Base-by-base conservation (phyloP, 2,797 vertebrate species). In the Ambastaia sidthimunki region DNA sequence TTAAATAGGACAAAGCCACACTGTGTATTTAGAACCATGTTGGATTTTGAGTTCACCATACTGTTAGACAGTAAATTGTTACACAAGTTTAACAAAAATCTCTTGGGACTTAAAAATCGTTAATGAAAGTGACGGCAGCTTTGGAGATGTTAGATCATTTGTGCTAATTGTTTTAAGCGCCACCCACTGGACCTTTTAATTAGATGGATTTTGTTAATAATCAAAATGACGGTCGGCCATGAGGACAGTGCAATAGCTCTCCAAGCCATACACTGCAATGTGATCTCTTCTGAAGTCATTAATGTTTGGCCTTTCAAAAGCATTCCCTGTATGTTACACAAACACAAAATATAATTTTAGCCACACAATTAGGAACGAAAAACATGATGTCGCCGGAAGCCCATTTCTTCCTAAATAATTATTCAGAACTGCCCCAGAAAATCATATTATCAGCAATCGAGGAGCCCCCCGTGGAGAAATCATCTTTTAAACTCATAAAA, bases 1-100 rank as follows among this genome's bases (percentile, higher is more conserved):
- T 83, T 86, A 85, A 88, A 86, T 67, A 63, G 65, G 82, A 86
- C 74, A 84, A 23, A 44, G 57, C 59, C 59, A 31, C 7, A 76
- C 75, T 80, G 60, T 80, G 76, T 59, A 73, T 85, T 83, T 75
- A 69, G 65, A 62, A 31, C 52, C 44, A 80, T 52, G 63, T 54
- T 37, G 13, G n/a, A 55, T 25, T 72, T 28, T 71, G 77, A 16
- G 55, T 37, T 31, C 3, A 68, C 66, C 71, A 68, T 74, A 80
- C 67, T 48, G 70, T 18, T 25, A 60, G 57, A 68, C 16, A 60
- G 13, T 25, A 47, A 63, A 19, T 19, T 57, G 74, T 67, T 76
- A 23, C 18, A 52, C 13, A 21, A 37, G 41, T 10, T 44, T 44
- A 44, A 44, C 1, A 19, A 54, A 54, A 67, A 55, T 0, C 19